A percentile compares a stretch with the other conserved stretches of the same genome.
These are phyloP conservation scores for Escarpia spicata DNA, from an alignment of 2,888 invertebrate species.

Conservation along the genomic window DNA sequence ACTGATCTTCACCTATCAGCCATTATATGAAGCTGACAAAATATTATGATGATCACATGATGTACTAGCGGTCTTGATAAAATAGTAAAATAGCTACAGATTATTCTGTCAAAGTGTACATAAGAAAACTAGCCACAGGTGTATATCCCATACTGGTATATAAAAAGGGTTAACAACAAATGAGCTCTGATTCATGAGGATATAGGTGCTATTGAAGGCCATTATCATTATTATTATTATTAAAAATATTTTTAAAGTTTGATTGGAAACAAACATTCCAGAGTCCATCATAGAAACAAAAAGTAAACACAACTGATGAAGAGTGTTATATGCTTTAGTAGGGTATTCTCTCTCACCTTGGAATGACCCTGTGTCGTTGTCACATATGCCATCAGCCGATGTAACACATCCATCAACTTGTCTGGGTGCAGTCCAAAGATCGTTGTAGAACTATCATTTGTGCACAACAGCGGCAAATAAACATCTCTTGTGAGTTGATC, in stretches of 20 bases:
- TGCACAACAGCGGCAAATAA: conserved; percentile 62
- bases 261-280: not conserved
- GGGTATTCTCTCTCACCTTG: conserved; percentile 46
- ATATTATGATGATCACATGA: not conserved
- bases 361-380: conserved; percentile 62
- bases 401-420: conserved; percentile 63
- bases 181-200: not conserved
- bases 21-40: not conserved
- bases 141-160: not conserved
- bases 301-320: not conserved
- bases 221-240: too few relatives aligned
- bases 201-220: too few relatives aligned
- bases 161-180: not conserved
- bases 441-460: conserved; percentile 53
- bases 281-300: not conserved
- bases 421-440: conserved; percentile 55
- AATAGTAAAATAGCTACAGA: not conserved
- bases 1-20: not conserved
- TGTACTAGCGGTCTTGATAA: not conserved
- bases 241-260: not conserved
- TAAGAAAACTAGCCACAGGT: not conserved
- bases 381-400: conserved; percentile 62
- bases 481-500: conserved; percentile 62
- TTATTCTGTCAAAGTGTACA: not conserved
- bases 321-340: too few relatives aligned